A percentile compares a stretch with the other conserved stretches of the same genome.
These are phyloP conservation scores for Dryocosmus kuriphilus DNA, from an alignment of 2,888 invertebrate genomes.

Conservation along the genomic window DNA sequence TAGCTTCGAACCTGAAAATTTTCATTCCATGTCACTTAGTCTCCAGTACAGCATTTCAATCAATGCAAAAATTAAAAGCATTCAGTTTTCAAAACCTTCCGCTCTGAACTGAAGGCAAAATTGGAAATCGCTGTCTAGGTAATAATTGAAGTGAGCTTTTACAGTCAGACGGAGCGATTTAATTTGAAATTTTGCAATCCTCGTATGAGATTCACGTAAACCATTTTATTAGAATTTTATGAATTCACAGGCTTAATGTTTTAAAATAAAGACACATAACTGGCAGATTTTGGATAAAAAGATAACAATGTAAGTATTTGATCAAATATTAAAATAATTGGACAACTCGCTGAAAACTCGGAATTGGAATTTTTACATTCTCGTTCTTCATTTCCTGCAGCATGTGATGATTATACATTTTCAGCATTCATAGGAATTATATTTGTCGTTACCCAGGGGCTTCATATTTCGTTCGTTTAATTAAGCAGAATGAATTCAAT, in stretches of 20 bases:
- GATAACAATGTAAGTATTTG: background rate
- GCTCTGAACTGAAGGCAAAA: background rate
- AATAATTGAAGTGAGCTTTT: background rate
- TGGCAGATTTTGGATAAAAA: background rate
- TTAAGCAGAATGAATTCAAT: constrained; percentile 36
- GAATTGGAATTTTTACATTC: background rate
- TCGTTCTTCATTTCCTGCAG: background rate
- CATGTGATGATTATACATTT: background rate
- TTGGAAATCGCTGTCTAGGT: background rate
- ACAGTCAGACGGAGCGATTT: background rate
- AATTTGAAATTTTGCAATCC: background rate
- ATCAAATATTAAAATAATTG: background rate
- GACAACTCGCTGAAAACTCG: background rate
- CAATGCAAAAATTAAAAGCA: background rate
- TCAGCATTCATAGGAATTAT: background rate
- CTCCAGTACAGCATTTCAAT: background rate
- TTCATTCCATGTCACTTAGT: background rate
- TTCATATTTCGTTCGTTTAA: constrained; percentile 34
- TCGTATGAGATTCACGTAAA: background rate
- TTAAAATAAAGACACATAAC: background rate
- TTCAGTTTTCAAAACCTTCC: background rate
- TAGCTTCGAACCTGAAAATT: background rate
- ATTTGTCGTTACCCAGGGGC: constrained; percentile 11
- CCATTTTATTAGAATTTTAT: background rate
- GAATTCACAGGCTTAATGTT: background rate